Evolutionary conservation across 92 coral and sea anemone genomes (phyloP).

Genomic region (Paramuricea clavata): DNA sequence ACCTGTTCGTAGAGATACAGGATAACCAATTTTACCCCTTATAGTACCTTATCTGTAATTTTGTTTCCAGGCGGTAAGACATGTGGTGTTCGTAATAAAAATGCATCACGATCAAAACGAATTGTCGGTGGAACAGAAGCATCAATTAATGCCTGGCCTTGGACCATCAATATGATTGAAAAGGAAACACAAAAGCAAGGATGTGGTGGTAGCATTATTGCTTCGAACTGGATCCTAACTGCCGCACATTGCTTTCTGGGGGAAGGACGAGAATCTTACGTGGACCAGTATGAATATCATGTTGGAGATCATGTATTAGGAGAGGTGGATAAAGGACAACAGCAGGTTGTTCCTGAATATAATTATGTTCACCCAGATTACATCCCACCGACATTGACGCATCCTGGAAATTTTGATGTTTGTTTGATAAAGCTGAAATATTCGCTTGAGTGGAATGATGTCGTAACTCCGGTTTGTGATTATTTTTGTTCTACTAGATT

Average conservation of each 20-base stretch:
- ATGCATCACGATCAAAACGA: constrained; percentile 68
- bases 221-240: constrained; percentile 80
- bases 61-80: constrained; percentile 59
- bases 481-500: background rate
- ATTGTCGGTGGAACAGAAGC: constrained; percentile 94
- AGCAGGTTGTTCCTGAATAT: constrained; percentile 71
- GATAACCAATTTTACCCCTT: background rate
- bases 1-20: no score
- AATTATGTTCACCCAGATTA: constrained; percentile 80
- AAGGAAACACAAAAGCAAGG: constrained; percentile 61
- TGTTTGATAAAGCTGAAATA: constrained; percentile 88
- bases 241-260: constrained; percentile 77
- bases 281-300: constrained; percentile 15
- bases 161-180: constrained; percentile 77
- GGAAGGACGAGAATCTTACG: background rate
- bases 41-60: background rate
- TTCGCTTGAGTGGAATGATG: constrained; percentile 71
- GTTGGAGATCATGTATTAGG: constrained; percentile 88
- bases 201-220: constrained; percentile 85
- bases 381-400: constrained; percentile 38
- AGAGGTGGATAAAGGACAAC: constrained; percentile 80
- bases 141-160: constrained; percentile 95
- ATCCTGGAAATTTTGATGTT: constrained; percentile 88
- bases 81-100: constrained; percentile 80
- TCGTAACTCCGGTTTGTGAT: constrained; percentile 46